Conservation (phyloP, 2,113 vertebrate species). For the Sylvietta virens region DNA sequence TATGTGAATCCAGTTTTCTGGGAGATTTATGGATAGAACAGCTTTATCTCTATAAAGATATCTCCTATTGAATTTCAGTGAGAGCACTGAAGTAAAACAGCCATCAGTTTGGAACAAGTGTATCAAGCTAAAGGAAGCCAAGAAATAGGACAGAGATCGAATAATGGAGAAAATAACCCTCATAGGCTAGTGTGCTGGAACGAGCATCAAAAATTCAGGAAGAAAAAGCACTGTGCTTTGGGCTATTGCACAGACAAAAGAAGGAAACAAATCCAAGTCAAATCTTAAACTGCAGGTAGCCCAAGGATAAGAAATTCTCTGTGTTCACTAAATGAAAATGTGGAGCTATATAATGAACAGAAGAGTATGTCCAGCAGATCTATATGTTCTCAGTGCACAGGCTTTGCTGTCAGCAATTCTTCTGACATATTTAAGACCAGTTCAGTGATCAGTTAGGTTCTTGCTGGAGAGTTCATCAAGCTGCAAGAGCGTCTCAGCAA, state of each 20-base stretch:
- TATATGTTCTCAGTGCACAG: not conserved
- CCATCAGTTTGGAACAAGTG: not conserved
- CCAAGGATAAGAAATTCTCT: not conserved
- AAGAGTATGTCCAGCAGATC: not conserved
- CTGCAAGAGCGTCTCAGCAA: not conserved
- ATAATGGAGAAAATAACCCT: constrained; percentile 1
- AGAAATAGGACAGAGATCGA: constrained; percentile 13
- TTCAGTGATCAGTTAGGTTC: not conserved
- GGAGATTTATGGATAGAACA: not conserved
- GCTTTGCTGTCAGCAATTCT: not conserved
- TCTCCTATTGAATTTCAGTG: not conserved
- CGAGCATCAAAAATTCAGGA: not conserved
- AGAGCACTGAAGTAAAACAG: not conserved
- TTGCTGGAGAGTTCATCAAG: not conserved
- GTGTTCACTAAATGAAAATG: not conserved
- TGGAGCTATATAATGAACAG: not conserved
- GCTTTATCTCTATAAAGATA: not conserved
- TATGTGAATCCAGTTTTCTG: not conserved
- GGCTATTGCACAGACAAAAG: not conserved
- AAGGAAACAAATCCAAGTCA: not conserved
- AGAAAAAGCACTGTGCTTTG: not conserved
- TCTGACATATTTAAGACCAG: not conserved
- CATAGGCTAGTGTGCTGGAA: not conserved
- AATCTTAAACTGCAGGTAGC: not conserved
- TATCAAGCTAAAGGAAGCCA: not conserved